Conservation (phyloP, 2,888 invertebrate species). For the Psylliodes chrysocephalus region DNA sequence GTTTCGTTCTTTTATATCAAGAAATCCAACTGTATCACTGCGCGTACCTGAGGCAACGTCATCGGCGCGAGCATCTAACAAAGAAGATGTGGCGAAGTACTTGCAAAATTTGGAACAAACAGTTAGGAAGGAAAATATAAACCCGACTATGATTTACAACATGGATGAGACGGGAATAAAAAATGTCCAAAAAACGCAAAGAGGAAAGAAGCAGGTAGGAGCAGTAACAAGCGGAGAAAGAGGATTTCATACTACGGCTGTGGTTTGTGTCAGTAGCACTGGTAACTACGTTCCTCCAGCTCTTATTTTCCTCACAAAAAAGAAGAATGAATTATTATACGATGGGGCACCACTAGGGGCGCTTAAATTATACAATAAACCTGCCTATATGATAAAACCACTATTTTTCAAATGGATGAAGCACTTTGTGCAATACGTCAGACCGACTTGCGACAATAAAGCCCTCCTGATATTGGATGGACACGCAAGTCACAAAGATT, state of each 20-base stretch:
- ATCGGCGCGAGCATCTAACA: too few relatives aligned
- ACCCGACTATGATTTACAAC: too few relatives aligned
- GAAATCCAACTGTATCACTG: too few relatives aligned
- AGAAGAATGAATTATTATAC: constrained; percentile 12
- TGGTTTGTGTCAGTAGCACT: constrained; percentile 41
- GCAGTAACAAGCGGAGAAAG: constrained; percentile 39
- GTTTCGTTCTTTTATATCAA: too few relatives aligned
- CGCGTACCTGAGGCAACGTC: too few relatives aligned
- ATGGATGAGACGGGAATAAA: too few relatives aligned
- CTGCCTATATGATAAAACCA: constrained; percentile 22
- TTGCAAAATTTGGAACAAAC: too few relatives aligned
- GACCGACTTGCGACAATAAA: constrained; percentile 8
- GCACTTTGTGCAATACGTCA: constrained; percentile 5
- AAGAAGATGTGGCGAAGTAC: too few relatives aligned
- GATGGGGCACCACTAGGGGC: constrained; percentile 26
- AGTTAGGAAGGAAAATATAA: too few relatives aligned
- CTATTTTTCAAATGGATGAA: constrained; percentile 26
- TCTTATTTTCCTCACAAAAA: constrained; percentile 28
- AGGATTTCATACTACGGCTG: constrained; percentile 47
- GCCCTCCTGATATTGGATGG: constrained; percentile 20
- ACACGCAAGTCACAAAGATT: constrained; percentile 30
- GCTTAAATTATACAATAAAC: constrained; percentile 11
- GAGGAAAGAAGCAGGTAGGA: constrained; percentile 40
- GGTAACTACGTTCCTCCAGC: constrained; percentile 42
- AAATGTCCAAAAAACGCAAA: too few relatives aligned